Percentiles rank a stretch among this genome's conserved stretches.
phyloP scores from a whole-genome alignment of 1,140 invertebrate species.

The Asbolus verrucosus region DNA sequence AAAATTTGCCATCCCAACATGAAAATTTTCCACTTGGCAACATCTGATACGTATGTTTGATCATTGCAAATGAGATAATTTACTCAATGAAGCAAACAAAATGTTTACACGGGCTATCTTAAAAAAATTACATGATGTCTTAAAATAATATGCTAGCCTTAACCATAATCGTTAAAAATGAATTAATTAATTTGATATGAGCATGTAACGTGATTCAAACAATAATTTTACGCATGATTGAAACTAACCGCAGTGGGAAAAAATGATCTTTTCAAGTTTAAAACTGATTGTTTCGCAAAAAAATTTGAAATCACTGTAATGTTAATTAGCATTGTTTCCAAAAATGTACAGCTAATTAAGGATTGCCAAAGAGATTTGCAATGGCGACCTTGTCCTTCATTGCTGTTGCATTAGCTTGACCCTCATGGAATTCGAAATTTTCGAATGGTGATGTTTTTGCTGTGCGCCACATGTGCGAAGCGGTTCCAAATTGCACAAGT shows the following conservation, averaged over 20 bases:
- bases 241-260: background rate
- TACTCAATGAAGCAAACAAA: slow-evolving; percentile 10
- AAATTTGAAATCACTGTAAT: no score
- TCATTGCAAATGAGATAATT: slow-evolving; percentile 13
- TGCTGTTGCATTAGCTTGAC: no score
- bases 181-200: background rate
- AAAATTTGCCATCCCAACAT: slow-evolving; percentile 12
- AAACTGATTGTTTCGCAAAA: background rate
- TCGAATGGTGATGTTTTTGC: no score
- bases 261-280: slow-evolving; percentile 3
- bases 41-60: slow-evolving; percentile 19
- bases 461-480: no score
- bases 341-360: no score
- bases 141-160: no score
- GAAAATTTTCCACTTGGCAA: slow-evolving; percentile 30
- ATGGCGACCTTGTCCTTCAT: no score
- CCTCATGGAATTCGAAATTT: no score
- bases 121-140: slow-evolving; percentile 3
- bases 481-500: slow-evolving; percentile 3
- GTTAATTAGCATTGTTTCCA: no score
- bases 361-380: no score
- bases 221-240: slow-evolving; percentile 1
- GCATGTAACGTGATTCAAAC: slow-evolving; percentile 3
- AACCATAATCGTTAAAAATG: background rate
- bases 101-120: background rate